Evolutionary conservation across 2,888 invertebrate genomes (phyloP), one percentile per base, ranked within the genome.

Genomic region (Aleiodes testaceus): DNA sequence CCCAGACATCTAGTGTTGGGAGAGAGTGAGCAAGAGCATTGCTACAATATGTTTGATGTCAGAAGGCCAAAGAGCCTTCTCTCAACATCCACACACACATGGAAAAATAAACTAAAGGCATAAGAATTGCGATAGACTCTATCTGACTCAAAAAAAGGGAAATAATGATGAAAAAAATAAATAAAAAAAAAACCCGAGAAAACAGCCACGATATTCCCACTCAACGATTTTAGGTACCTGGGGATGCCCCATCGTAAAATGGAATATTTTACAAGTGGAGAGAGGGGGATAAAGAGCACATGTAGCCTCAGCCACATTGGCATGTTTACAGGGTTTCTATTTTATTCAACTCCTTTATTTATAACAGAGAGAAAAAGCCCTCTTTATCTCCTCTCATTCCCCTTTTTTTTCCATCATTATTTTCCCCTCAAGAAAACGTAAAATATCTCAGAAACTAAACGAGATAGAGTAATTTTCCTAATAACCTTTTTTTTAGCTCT

Each of bases 21-120:
- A 52, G 52, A 11, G 22, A 12, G 22, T 22, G 52, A 22, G 52
- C 12, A 22, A 52, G 52, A 52, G 52, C 52, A 12, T 52, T 7
- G 36, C 52, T 52, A 52, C 52, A 52, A 52, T 52, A 53, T 53
- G 53, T 53, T 53, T 53, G 53, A 22, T 53, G 53, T 53, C 53
- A 53, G 53, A 26, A 53, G 53, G 53, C 53, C 53, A 26, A 53
- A 53, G 53, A 53, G 22, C 26, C 36, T 5, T 5, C 26, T 36
- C 11, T 9, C 36, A 36, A 36, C 36, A 36, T 2, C 6, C 36
- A 36, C 36, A 36, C 36, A 36, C 36, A 36, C 36, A 36, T 11
- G 36, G 9, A 5, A 26, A 36, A 36, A 36, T 36, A 36, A 36
- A 36, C 6, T 36, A 36, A 9, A 36, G 11, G 36, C 7, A 36